Evolutionary conservation across 2,797 vertebrate genomes (phyloP).

Genomic region (Typhlichthys eigenmanni): DNA sequence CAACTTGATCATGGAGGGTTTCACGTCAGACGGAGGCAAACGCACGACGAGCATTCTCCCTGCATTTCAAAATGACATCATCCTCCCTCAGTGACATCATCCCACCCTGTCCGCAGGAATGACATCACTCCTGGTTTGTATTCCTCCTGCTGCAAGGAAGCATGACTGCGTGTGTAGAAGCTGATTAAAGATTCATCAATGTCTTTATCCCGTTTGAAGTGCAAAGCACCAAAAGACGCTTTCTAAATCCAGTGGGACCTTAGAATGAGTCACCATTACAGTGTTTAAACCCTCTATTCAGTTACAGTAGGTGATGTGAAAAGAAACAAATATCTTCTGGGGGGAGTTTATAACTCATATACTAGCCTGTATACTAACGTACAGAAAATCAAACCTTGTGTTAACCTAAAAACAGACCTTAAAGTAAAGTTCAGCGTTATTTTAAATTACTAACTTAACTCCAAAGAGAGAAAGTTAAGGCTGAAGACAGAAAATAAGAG

Average conservation of each 20-base stretch:
- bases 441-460: too few relatives aligned
- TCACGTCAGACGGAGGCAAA: background rate
- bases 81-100: slow-evolving; percentile 41
- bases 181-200: slow-evolving; percentile 58
- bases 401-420: too few relatives aligned
- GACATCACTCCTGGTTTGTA: slow-evolving; percentile 56
- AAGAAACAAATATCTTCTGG: too few relatives aligned
- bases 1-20: too few relatives aligned
- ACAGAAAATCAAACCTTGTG: too few relatives aligned
- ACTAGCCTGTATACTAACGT: too few relatives aligned
- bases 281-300: background rate
- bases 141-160: slow-evolving; percentile 22
- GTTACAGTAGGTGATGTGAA: too few relatives aligned
- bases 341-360: too few relatives aligned
- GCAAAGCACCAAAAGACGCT: background rate
- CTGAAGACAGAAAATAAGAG: too few relatives aligned
- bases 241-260: background rate
- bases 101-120: slow-evolving; percentile 37
- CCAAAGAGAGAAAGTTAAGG: too few relatives aligned
- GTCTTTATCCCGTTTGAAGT: slow-evolving; percentile 14
- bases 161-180: background rate
- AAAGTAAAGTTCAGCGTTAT: too few relatives aligned
- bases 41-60: slow-evolving; percentile 3
- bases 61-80: slow-evolving; percentile 49
- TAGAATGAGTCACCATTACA: background rate